Percentiles rank a stretch among this genome's conserved stretches.
phyloP scores from a whole-genome alignment of 2,888 invertebrate genomes.

The Standfussiana lucernea region DNA sequence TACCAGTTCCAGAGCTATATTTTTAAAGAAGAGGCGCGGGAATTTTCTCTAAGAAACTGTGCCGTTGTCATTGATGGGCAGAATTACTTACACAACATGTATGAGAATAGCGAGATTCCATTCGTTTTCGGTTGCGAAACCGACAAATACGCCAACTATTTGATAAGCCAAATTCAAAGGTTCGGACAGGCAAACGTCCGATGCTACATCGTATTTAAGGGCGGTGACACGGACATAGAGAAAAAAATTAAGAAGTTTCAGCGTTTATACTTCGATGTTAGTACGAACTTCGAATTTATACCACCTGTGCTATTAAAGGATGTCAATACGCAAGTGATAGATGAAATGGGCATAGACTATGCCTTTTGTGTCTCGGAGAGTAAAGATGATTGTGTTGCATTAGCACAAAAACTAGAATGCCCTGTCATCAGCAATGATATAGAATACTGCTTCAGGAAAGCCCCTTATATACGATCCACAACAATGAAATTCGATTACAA shows the following conservation, averaged over 20 bases:
- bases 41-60: constrained; percentile 60
- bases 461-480: constrained; percentile 66
- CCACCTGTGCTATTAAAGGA: constrained; percentile 69
- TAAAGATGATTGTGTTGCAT: constrained; percentile 71
- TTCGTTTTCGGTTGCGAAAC: constrained; percentile 72
- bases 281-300: constrained; percentile 1
- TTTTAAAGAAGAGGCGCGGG: not conserved
- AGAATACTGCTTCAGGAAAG: constrained; percentile 71
- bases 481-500: constrained; percentile 50
- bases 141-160: constrained; percentile 67
- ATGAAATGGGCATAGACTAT: constrained; percentile 72
- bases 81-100: constrained; percentile 69
- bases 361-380: constrained; percentile 68
- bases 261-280: constrained; percentile 8
- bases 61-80: constrained; percentile 75
- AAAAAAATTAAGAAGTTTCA: constrained; percentile 45
- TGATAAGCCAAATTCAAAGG: constrained; percentile 65
- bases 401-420: constrained; percentile 72
- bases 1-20: constrained; percentile 6
- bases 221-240: constrained; percentile 66
- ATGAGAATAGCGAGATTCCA: constrained; percentile 59
- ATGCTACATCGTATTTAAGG: constrained; percentile 76
- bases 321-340: constrained; percentile 69
- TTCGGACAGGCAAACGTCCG: constrained; percentile 72
- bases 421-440: constrained; percentile 73